These are phyloP conservation scores for Tetraodon nigroviridis DNA, from an alignment of 2,113 vertebrate genomes.

Conservation along the genomic window DNA sequence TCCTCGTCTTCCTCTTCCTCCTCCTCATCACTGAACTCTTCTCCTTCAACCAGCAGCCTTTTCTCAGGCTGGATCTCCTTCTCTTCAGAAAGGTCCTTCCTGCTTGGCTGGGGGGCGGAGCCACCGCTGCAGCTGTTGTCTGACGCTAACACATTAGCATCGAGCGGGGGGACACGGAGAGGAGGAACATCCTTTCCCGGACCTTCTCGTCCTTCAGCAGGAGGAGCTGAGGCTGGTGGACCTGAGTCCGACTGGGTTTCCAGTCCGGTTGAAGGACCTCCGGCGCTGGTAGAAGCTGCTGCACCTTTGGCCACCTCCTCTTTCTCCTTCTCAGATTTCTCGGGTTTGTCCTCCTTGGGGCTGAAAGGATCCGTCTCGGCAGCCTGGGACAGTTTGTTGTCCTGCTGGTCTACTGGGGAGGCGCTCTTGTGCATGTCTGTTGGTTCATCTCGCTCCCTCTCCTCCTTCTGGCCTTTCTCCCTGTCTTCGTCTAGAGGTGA, in stretches of 20 bases:
- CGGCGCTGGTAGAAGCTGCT: conserved; percentile 12
- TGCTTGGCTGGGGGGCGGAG: conserved; percentile 42
- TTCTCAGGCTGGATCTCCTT: conserved; percentile 65
- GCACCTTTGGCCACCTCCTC: conserved; percentile 42
- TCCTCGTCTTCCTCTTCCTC: conserved; percentile 66
- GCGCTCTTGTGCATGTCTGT: conserved; percentile 81
- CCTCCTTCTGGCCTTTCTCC: conserved; percentile 67
- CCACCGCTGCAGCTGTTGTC: conserved; percentile 59
- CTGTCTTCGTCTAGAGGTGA: conserved; percentile 56
- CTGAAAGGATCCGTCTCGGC: conserved; percentile 55
- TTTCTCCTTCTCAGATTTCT: conserved; percentile 68
- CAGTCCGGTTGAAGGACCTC: not conserved
- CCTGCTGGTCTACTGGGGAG: conserved; percentile 78
- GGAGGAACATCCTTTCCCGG: not conserved
- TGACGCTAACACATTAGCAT: conserved; percentile 73
- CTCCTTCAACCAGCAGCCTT: conserved; percentile 68
- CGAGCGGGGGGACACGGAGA: conserved; percentile 41
- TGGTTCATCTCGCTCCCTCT: conserved; percentile 77
- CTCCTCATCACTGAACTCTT: conserved; percentile 66
- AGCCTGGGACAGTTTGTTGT: conserved; percentile 70
- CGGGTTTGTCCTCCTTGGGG: conserved; percentile 68
- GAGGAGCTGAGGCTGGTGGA: too few relatives aligned
- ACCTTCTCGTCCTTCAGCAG: too few relatives aligned
- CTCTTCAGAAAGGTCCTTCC: conserved; percentile 60
- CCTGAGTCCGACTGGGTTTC: too few relatives aligned